These are phyloP conservation scores for Porites lobata DNA, from an alignment of 92 coral and sea anemone species.

Conservation along the genomic window DNA sequence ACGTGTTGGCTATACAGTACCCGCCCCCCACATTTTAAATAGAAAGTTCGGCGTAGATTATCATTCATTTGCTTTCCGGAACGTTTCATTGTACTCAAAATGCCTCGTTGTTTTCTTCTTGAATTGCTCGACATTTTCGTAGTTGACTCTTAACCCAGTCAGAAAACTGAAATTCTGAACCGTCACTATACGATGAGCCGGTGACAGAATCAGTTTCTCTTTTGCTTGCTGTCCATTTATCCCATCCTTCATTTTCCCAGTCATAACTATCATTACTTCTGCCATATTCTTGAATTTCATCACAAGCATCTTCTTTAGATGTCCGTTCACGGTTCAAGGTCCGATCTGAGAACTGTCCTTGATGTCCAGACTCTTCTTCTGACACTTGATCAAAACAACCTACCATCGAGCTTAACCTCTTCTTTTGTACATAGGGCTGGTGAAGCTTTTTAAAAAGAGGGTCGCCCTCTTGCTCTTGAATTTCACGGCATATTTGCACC, in stretches of 20 bases:
- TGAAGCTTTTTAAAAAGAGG: background rate
- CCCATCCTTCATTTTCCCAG: slow-evolving; percentile 24
- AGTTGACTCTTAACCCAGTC: slow-evolving; percentile 45
- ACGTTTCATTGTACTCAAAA: background rate
- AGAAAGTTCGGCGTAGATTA: too few relatives aligned
- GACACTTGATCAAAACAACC: background rate
- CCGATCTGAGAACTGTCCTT: slow-evolving; percentile 55
- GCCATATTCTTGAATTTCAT: background rate
- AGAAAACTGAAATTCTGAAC: slow-evolving; percentile 52
- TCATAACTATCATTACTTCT: background rate
- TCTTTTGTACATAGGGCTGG: background rate
- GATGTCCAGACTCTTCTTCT: slow-evolving; percentile 9
- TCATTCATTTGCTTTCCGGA: background rate
- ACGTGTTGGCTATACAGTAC: too few relatives aligned
- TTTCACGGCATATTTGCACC: slow-evolving; percentile 64
- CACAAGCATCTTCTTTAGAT: slow-evolving; percentile 4
- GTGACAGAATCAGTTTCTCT: background rate
- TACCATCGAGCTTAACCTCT: background rate
- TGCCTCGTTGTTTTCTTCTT: background rate
- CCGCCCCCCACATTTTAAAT: too few relatives aligned
- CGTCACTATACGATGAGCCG: background rate
- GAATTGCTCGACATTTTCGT: slow-evolving; percentile 44
- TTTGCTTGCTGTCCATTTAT: background rate
- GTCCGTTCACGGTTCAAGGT: slow-evolving; percentile 24
- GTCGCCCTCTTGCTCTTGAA: slow-evolving; percentile 28